Percentiles rank a stretch among this genome's conserved stretches.
These are phyloP conservation scores for Arizona elegans DNA, from an alignment of 2,113 vertebrate genomes.

Conservation along the genomic window DNA sequence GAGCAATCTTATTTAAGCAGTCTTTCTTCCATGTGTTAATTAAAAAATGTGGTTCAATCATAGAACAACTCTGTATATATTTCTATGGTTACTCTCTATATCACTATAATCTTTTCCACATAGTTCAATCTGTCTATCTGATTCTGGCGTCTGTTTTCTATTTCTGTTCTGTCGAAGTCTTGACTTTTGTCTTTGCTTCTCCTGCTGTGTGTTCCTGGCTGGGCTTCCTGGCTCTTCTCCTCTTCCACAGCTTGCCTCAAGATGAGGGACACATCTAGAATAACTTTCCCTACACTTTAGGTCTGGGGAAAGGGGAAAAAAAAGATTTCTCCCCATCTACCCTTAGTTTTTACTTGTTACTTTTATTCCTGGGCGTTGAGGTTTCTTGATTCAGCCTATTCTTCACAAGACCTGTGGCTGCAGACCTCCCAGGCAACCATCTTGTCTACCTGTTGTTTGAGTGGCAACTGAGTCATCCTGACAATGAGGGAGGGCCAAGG, in stretches of 20 bases:
- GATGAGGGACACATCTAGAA: not conserved
- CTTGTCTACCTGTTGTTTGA: not conserved
- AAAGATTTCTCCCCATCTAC: not conserved
- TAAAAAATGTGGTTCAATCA: not conserved
- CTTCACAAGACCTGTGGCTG: not conserved
- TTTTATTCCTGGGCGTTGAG: not conserved
- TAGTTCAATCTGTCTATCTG: not conserved
- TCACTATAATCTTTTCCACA: not conserved
- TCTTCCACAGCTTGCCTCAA: not conserved
- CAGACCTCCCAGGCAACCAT: not conserved
- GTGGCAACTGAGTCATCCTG: not conserved
- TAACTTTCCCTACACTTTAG: not conserved
- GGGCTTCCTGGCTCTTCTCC: not conserved
- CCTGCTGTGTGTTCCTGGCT: not conserved
- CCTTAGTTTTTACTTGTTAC: not conserved
- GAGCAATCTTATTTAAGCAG: not conserved
- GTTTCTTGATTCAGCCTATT: not conserved
- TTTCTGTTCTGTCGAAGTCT: not conserved
- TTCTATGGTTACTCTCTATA: not conserved
- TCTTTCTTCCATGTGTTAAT: not conserved
- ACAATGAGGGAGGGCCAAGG: not conserved
- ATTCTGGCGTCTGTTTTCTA: not conserved
- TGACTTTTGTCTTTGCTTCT: not conserved
- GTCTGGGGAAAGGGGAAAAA: not conserved
- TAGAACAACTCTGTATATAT: not conserved